Conservation (phyloP, 2,113 vertebrate genomes). For the Capreolus pygargus region DNA sequence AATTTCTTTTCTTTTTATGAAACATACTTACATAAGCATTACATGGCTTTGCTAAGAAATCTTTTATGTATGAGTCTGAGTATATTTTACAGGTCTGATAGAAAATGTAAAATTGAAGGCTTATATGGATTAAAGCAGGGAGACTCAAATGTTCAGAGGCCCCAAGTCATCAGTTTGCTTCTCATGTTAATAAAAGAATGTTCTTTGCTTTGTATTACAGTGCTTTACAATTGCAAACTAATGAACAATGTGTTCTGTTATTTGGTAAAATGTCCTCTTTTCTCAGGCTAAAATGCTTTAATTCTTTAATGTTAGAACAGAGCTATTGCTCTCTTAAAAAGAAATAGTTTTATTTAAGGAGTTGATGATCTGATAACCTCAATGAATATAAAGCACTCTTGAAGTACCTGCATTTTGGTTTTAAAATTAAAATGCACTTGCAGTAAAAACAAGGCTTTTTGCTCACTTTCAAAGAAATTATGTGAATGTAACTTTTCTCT, state of each 20-base stretch:
- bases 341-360: background rate
- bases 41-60: constrained; percentile 51
- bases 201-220: background rate
- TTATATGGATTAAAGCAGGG: constrained; percentile 46
- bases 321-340: background rate
- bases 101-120: constrained; percentile 64
- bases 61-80: constrained; percentile 68
- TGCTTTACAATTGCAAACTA: constrained; percentile 17
- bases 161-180: constrained; percentile 26
- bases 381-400: background rate
- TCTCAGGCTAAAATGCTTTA: constrained; percentile 22
- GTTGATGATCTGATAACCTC: background rate
- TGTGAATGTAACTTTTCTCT: background rate
- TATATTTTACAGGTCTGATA: constrained; percentile 40
- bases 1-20: constrained; percentile 57
- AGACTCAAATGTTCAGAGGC: constrained; percentile 33
- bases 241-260: background rate
- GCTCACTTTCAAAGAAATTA: background rate
- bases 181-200: constrained; percentile 37
- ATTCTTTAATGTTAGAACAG: constrained; percentile 11
- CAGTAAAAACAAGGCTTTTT: background rate
- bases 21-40: constrained; percentile 50
- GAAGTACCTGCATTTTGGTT: background rate
- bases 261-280: constrained; percentile 35
- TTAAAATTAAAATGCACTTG: background rate